Evolutionary conservation across 2,797 vertebrate species (phyloP), one percentile per base, ranked within the genome.

Genomic region (Eutrigla gurnardus): DNA sequence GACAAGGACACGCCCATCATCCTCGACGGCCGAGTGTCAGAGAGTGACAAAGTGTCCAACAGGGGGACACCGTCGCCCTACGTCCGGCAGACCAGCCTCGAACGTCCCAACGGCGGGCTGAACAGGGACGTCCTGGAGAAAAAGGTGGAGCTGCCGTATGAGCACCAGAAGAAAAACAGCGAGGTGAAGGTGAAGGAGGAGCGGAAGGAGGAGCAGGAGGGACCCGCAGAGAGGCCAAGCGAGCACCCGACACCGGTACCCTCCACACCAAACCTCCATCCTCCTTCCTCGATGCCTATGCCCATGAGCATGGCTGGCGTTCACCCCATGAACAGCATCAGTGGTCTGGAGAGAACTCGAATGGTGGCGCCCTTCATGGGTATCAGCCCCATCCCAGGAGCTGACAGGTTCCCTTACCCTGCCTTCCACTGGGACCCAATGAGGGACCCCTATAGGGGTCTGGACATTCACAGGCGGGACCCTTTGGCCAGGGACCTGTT

Each of bases 101-200:
- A 98, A n/a, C 93, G 97, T 65, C 94, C 96, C 9, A 96, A 92
- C 12, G 94, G 96, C 12, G 95, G 94, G 52, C 93, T 97, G 35
- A 95, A 84, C 83, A 91, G 97, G 9, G 97, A 99, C 43, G 82
- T 92, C 0, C 93, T 96, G 79, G 96, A 98, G 77, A 98, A 98
- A 93, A 95, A 91, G 1, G 93, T 93, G 6, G 92, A 96, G 0
- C 86, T 91, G 17, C 93, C 95, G 0, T 97, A 96, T 8, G 96
- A 96, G 82, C 94, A 95, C 75, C 96, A 96, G 93, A 98, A 98
- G 95, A 96, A 94, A 82, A 93, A 78, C 88, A 93, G 75, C 3
- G 98, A 99, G 92, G 94, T 99, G 73, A 98, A 97, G 91, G 98
- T 99, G 80, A 99, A 99, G 92, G 98, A 99, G 89, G 98, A 99